Conservation (phyloP, 2,888 invertebrate species). For the Brachyopa scutellaris region DNA sequence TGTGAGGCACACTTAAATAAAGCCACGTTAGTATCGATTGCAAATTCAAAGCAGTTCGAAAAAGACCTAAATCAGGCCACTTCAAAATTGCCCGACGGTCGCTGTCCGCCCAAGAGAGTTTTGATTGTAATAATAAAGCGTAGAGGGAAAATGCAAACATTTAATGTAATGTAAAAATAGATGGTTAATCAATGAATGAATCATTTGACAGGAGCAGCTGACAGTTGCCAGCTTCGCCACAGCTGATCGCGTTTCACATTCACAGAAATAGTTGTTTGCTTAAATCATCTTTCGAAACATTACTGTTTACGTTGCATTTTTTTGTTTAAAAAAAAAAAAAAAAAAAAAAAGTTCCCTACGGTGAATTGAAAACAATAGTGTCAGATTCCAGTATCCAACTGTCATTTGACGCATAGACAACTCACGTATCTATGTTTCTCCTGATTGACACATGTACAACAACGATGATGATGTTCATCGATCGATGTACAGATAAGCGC, state of each 20-base stretch:
- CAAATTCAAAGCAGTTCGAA: no score
- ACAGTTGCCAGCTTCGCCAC: slow-evolving; percentile 32
- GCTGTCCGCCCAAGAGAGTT: no score
- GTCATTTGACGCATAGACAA: slow-evolving; percentile 45
- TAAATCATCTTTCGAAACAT: slow-evolving; percentile 58
- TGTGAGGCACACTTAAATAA: no score
- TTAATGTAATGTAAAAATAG: no score
- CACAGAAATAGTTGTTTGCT: slow-evolving; percentile 14
- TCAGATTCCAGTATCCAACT: slow-evolving; percentile 47
- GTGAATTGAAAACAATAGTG: slow-evolving; percentile 44
- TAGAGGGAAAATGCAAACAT: no score
- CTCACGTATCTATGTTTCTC: slow-evolving; percentile 46
- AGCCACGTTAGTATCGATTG: no score
- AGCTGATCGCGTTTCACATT: slow-evolving; percentile 39
- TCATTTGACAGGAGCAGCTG: no score
- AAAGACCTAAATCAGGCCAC: no score
- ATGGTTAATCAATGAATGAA: no score
- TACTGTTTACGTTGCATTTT: slow-evolving; percentile 15
- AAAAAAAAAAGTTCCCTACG: background rate
- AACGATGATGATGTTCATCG: slow-evolving; percentile 15
- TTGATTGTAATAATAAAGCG: no score
- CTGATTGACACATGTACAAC: slow-evolving; percentile 64
- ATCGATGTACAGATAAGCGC: slow-evolving; percentile 38
- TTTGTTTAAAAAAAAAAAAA: slow-evolving; percentile 19
- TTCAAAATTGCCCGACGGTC: no score